A percentile compares a stretch with the other conserved stretches of the same genome.
These are phyloP conservation scores for Priocnemis perturbator DNA, from an alignment of 2,888 invertebrate genomes.

Conservation along the genomic window DNA sequence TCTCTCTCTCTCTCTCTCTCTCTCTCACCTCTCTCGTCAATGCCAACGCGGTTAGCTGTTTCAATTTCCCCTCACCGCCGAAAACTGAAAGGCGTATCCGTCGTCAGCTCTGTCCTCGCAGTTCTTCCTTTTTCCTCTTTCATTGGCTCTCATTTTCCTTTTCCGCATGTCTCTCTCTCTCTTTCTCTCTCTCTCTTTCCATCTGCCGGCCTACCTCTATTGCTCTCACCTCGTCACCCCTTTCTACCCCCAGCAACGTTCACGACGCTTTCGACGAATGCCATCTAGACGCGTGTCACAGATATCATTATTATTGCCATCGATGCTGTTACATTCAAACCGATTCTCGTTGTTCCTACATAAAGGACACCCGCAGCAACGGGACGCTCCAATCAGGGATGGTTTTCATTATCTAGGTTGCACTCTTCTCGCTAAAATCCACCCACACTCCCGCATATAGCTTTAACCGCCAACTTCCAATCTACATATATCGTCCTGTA, in stretches of 20 bases:
- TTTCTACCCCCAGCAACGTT: conserved; percentile 3
- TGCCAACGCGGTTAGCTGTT: conserved; percentile 71
- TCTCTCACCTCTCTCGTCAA: conserved; percentile 48
- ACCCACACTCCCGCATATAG: no score
- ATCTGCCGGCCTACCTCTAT: no score
- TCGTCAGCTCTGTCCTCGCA: conserved; percentile 48
- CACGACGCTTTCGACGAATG: not conserved
- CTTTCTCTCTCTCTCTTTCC: not conserved
- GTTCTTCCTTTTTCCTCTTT: conserved; percentile 30
- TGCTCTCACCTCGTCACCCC: not conserved
- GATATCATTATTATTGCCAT: conserved; percentile 19
- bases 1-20: conserved; percentile 26
- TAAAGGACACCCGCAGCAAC: not conserved
- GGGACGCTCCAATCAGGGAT: no score
- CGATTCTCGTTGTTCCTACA: conserved; percentile 9
- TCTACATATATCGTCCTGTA: no score
- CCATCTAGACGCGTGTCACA: conserved; percentile 25
- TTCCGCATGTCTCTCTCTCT: conserved; percentile 7
- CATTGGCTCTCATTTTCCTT: conserved; percentile 16
- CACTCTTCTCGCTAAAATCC: no score
- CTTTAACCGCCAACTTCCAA: no score
- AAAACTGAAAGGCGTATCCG: conserved; percentile 67
- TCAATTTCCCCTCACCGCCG: conserved; percentile 70
- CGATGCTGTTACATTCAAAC: conserved; percentile 8
- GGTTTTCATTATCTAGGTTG: no score